Conservation (phyloP, 2,888 invertebrate genomes). For the Volucella inflata region DNA sequence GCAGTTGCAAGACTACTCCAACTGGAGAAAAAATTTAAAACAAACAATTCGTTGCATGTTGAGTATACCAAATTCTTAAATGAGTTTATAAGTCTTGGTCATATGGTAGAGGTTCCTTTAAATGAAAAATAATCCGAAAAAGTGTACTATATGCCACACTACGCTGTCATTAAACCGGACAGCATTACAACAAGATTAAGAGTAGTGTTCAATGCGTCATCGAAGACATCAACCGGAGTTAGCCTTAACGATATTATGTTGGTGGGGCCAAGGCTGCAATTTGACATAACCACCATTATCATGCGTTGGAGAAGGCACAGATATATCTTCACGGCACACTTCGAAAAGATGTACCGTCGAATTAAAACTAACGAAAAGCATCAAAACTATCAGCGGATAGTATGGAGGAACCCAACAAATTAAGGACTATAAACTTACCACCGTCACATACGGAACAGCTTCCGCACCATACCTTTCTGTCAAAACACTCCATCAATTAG, state of each 20-base stretch:
- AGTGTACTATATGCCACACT: conserved; percentile 18
- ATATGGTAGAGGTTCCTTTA: conserved; percentile 1
- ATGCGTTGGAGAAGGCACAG: conserved; percentile 1
- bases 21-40: conserved; percentile 2
- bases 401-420: too few species aligned
- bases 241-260: too few species aligned
- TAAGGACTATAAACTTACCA: not conserved
- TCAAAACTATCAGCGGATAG: too few species aligned
- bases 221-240: not conserved
- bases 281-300: not conserved
- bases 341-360: too few species aligned
- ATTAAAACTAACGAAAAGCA: too few species aligned
- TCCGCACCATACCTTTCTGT: conserved; percentile 1
- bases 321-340: not conserved
- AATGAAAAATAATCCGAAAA: not conserved
- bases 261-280: not conserved
- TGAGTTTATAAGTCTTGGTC: conserved; percentile 1
- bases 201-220: not conserved
- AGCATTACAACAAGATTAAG: not conserved
- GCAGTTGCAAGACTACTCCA: conserved; percentile 13
- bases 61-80: conserved; percentile 8
- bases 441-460: conserved; percentile 6
- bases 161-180: not conserved
- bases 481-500: not conserved
- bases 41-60: not conserved